Evolutionary conservation across 2,797 vertebrate genomes (phyloP), one percentile per base, ranked within the genome.

Genomic region (Acrossocheilus fasciatus): DNA sequence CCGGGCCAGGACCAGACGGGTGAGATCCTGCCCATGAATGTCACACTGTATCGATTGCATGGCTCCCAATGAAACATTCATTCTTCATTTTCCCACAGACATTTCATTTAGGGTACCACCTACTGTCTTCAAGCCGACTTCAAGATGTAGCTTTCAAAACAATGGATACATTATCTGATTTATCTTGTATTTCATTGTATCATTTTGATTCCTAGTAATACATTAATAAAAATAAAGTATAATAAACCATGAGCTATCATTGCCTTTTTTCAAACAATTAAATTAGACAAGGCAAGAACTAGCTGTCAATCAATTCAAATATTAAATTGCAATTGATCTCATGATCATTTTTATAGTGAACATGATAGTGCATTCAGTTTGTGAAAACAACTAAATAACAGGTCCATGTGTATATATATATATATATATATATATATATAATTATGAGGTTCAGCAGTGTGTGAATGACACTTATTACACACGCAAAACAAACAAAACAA

Each of bases 41-140:
- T 23, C n/a, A 64, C 69, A 4, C 47, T 47, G 45, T 88, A 89
- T 89, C 62, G 86, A 89, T 87, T 20, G 72, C 52, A 66, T 74
- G 82, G 72, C 76, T 78, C 68, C 52, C 41, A 73, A 30, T 75
- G 73, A 90, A 87, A 85, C 86, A 80, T 86, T 81, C n/a, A 87
- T 84, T 66, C 78, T 73, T 91, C 82, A 88, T 86, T 88, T 91
- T 81, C 12, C 72, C 69, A 82, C 74, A 34, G 80, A 88, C 83
- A 80, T 50, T 82, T 75, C 15, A 34, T 82, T 59, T 52, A 86
- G 62, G 52, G 54, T 59, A 81, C 66, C 52, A 18, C 77, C 34
- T n/a, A 8, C n/a, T 23, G 20, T 57, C 15, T 43, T 54, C 75
- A 69, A 85, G 64, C 41, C n/a, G 1, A n/a, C 18, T 14, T 41